Base-by-base conservation (phyloP, 2,888 invertebrate genomes). In the Andricus quercusramuli region DNA sequence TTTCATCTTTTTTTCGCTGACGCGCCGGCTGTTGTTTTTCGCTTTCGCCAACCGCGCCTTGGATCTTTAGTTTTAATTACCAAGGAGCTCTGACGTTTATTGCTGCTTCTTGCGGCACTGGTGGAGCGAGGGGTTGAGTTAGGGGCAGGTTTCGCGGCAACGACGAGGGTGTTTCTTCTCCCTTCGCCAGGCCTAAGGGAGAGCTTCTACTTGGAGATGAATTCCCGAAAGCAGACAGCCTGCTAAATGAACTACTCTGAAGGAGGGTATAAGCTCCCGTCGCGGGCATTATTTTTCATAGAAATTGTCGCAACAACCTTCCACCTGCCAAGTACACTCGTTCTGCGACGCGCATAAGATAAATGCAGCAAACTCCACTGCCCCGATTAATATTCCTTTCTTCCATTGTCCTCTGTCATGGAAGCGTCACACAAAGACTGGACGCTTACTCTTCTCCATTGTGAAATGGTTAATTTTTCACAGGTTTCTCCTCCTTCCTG, bases 31-130 rank as follows among this genome's bases (percentile, higher is more conserved):
- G 90, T 90, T 91, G 89, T 90, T 91, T 91, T 91, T 90, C 89
- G 86, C 85, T 88, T 85, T 88, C 86, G 85, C 84, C 84, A 82
- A 82, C 80, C 85, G 80, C 81, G 84, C 79, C 82, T 86, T 84
- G 87, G 89, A 91, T 91, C 91, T 90, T 92, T 90, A 90, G 91
- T 92, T 92, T 91, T 92, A 91, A 92, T 92, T 92, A 91, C 90
- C 89, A 86, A 83, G 85, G 85, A 88, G 87, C 85, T 89, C 90
- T 91, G 92, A 92, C 92, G 91, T 91, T 92, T 92, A 92, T 92
- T 92, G 90, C 91, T 87, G 87, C 89, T 90, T 90, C 90, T 91
- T 91, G 90, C 85, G 89, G 90, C 88, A 76, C 83, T 84, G 79
- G 86, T 80, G 84, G 78, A 80, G 82, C 74, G 79, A 81, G 79